Base-by-base conservation (phyloP, 2,797 vertebrate species). In the Aulostomus chinensis region DNA sequence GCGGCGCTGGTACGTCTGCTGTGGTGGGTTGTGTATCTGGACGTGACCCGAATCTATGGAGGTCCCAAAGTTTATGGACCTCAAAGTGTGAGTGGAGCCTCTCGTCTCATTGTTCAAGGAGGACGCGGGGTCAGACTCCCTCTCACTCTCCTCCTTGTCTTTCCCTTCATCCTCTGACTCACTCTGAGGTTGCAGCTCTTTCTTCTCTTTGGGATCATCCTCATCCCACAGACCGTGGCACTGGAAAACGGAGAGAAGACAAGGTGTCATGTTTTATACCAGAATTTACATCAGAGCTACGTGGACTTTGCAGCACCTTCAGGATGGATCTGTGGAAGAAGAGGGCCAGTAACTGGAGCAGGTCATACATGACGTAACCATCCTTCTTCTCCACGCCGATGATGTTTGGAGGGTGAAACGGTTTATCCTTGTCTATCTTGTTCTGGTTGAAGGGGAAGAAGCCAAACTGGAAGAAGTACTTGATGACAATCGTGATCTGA, bases 381-480 rank as follows among this genome's bases (percentile, higher is more conserved):
- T 98, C 95, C 83, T 99, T 99, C 86, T 97, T 98, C 74, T 99
- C 97, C 68, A 97, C 93, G 0, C 97, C 97, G 20, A 99, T 96
- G 84, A 99, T 97, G 85, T 98, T 98, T 13, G 96, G 93, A 1
- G 93, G 91, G 63, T 93, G 83, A 70, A 91, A 95, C 0, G 96
- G 95, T 73, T 93, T 95, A 34, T 90, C 91, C 73, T 85, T 93
- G 11, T 86, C 36, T 2, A 90, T 2, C 2, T 86, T 83, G 66
- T 83, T 22, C 68, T 93, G 88, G 84, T 97, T 95, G 88, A 97
- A 98, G 50, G 95, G 94, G 72, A 99, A 96, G 84, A 99, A 99
- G 47, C 95, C 95, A 78, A 99, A 99, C 82, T 99, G 97, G 89
- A 97, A 98, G 85, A 99, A 97, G 89, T 98, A 99, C 60, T 99